phyloP scores from a whole-genome alignment of 92 coral and sea anemone species.

The Virgularia gustaviana region DNA sequence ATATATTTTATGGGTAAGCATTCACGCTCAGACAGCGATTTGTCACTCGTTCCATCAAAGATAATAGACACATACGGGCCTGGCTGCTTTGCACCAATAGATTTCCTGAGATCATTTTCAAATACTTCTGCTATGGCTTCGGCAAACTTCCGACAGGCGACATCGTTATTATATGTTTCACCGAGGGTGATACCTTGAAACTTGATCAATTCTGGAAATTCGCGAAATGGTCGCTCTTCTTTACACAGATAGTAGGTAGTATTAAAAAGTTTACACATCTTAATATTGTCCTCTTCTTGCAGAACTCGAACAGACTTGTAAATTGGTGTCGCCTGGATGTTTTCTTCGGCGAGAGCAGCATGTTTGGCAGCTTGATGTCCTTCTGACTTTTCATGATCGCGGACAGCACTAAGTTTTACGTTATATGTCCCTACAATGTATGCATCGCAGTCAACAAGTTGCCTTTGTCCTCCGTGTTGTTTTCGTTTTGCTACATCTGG shows the following conservation, averaged over 20 bases:
- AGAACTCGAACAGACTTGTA: neutral
- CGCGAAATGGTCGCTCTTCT: neutral
- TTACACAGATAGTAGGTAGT: too few species aligned
- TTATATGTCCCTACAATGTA: neutral
- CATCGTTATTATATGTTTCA: neutral
- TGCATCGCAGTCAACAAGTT: neutral
- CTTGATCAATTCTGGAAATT: neutral
- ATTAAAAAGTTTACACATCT: too few species aligned
- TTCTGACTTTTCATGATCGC: neutral
- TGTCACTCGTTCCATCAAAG: neutral
- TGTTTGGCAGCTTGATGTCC: neutral
- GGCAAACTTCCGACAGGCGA: neutral
- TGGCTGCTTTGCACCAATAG: neutral
- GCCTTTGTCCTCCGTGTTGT: neutral
- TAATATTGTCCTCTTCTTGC: too few species aligned
- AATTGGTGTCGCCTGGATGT: neutral
- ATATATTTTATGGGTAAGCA: neutral
- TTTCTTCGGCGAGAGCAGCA: neutral
- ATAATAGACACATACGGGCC: neutral
- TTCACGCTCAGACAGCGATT: neutral
- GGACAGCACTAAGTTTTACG: neutral
- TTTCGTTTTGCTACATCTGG: neutral
- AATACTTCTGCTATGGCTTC: neutral
- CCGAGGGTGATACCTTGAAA: neutral
- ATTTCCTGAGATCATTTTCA: neutral